Conservation (phyloP, 2,797 vertebrate species). For the Gallinago stenura region DNA sequence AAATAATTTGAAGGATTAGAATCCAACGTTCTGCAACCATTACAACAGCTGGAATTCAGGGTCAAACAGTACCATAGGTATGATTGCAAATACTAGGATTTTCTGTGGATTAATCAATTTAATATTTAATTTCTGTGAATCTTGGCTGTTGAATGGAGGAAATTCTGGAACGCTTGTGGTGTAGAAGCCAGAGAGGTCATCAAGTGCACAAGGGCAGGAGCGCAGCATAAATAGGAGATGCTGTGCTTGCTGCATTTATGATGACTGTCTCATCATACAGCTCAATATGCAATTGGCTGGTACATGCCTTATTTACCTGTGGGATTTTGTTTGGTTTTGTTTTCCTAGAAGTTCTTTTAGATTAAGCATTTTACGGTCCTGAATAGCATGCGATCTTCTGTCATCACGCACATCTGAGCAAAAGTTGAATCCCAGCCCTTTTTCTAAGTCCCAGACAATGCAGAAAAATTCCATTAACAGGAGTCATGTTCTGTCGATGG, state of each 20-base stretch:
- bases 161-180: background rate
- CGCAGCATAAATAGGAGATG: background rate
- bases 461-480: background rate
- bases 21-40: background rate
- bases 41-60: background rate
- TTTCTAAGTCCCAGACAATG: background rate
- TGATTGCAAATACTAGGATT: background rate
- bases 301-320: background rate
- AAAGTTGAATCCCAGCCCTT: background rate
- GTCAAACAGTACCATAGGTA: background rate
- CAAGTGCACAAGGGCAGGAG: background rate
- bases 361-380: background rate
- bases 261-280: background rate
- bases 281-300: background rate
- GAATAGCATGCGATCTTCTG: background rate
- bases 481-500: background rate
- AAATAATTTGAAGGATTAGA: background rate
- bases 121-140: background rate
- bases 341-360: background rate
- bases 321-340: background rate
- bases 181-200: background rate
- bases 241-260: background rate
- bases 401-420: background rate
- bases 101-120: background rate
- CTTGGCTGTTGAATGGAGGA: background rate